These are phyloP conservation scores for Notolabrus celidotus DNA, from an alignment of 2,797 vertebrate species.

Conservation along the genomic window DNA sequence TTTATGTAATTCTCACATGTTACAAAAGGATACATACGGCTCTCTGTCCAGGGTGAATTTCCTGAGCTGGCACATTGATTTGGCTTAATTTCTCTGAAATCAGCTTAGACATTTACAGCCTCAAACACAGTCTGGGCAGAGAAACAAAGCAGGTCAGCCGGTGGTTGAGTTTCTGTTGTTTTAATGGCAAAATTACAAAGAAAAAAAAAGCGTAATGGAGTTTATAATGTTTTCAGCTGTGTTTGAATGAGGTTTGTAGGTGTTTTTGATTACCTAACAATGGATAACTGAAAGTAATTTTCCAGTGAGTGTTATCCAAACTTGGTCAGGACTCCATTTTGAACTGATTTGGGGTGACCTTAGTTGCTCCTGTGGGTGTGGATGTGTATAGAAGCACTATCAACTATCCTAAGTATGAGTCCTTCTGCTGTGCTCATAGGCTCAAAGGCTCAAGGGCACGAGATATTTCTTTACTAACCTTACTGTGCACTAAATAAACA, in stretches of 20 bases:
- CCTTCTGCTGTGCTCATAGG: too few species aligned
- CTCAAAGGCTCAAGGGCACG: too few species aligned
- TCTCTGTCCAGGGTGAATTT: constrained; percentile 11
- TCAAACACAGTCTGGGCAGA: constrained; percentile 15
- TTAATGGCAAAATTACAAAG: neutral
- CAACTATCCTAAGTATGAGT: too few species aligned
- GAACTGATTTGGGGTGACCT: neutral
- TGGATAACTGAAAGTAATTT: neutral
- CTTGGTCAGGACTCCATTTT: neutral
- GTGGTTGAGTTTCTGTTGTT: neutral
- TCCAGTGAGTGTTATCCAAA: neutral
- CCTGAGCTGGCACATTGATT: constrained; percentile 24
- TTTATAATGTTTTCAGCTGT: neutral
- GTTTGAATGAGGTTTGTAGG: neutral
- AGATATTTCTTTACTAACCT: too few species aligned
- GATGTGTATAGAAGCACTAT: too few species aligned
- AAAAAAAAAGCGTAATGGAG: neutral
- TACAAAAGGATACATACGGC: constrained; percentile 48
- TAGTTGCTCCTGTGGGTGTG: neutral
- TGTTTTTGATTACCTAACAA: neutral
- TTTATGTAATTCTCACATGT: constrained; percentile 70
- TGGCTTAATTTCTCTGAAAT: constrained; percentile 50
- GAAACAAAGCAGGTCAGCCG: constrained; percentile 10
- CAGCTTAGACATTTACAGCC: constrained; percentile 40
- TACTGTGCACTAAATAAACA: too few species aligned